phyloP scores from a whole-genome alignment of 1,140 invertebrate genomes.

The Pogonomyrmex californicus region DNA sequence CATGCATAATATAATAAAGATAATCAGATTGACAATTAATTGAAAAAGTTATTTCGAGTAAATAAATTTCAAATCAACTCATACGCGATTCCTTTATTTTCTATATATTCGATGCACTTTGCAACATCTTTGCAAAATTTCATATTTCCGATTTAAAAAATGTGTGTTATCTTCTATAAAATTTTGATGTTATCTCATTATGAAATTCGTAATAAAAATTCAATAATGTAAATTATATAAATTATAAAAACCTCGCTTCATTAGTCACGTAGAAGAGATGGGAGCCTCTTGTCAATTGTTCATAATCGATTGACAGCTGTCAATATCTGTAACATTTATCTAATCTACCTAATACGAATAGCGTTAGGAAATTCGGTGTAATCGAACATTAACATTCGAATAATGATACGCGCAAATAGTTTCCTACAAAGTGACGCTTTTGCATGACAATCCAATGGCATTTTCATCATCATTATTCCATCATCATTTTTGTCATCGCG shows the following conservation, averaged over 20 bases:
- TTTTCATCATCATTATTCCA: neutral
- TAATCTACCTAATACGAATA: conserved; percentile 16
- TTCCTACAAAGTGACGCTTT: neutral
- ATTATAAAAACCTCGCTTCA: neutral
- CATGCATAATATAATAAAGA: neutral
- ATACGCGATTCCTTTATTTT: conserved; percentile 21
- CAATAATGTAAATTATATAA: neutral
- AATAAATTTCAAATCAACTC: neutral
- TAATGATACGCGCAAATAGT: neutral
- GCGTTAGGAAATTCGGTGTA: neutral
- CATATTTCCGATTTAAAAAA: neutral
- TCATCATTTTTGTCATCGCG: neutral
- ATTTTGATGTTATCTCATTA: neutral
- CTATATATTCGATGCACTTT: neutral
- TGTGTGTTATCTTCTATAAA: neutral
- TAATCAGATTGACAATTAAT: conserved; percentile 12
- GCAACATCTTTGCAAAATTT: neutral
- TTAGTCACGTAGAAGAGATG: neutral
- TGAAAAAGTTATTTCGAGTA: conserved; percentile 10
- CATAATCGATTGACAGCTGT: neutral
- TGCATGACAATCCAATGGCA: neutral
- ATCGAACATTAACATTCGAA: neutral
- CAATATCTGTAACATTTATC: conserved; percentile 26
- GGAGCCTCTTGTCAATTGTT: neutral
- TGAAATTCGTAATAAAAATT: neutral